These are phyloP conservation scores for Morpho deidamia DNA, from an alignment of 2,888 invertebrate species.

Conservation along the genomic window DNA sequence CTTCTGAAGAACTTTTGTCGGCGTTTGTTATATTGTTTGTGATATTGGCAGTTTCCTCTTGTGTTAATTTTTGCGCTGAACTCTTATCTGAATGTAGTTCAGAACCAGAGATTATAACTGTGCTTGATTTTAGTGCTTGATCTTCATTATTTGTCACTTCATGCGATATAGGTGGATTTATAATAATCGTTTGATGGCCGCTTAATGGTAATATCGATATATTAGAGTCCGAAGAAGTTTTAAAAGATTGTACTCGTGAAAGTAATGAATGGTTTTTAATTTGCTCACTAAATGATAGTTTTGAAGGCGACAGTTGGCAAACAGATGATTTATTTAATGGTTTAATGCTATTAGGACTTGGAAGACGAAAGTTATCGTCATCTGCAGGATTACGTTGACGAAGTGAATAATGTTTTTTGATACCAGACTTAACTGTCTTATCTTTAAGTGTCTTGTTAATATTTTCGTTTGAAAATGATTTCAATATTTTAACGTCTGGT, in stretches of 20 bases:
- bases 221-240: conserved; percentile 67
- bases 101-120: conserved; percentile 2
- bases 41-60: neutral
- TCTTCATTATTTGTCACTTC: conserved; percentile 4
- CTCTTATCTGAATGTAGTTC: conserved; percentile 3
- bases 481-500: conserved; percentile 49
- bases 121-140: neutral
- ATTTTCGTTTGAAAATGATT: conserved; percentile 64
- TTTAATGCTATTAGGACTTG: conserved; percentile 58
- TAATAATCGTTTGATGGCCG: conserved; percentile 75
- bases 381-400: conserved; percentile 67
- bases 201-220: conserved; percentile 69
- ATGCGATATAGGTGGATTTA: conserved; percentile 57
- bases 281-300: conserved; percentile 39
- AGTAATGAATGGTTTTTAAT: conserved; percentile 51
- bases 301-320: conserved; percentile 13
- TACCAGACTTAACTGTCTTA: conserved; percentile 44
- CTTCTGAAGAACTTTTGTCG: conserved; percentile 7
- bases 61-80: neutral
- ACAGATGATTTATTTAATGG: conserved; percentile 32
- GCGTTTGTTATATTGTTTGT: neutral
- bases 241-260: conserved; percentile 68
- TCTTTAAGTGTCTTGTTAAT: conserved; percentile 44
- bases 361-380: conserved; percentile 53
- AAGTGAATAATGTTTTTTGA: conserved; percentile 72